Conservation (phyloP, 2,888 invertebrate species). For the Netelia melanura region DNA sequence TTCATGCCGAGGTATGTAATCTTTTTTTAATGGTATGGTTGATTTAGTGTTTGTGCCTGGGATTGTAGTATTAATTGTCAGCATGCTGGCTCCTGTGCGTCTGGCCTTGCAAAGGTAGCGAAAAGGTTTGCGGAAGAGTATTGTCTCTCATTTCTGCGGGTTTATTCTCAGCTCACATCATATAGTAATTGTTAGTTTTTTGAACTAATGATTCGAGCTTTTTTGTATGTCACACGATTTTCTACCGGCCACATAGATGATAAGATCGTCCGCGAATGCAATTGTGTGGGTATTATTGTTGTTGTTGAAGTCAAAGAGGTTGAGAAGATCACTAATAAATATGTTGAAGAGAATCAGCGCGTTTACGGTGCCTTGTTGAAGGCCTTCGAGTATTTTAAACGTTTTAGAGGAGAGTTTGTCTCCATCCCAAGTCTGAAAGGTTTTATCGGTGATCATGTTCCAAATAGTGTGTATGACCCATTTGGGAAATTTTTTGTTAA, state of each 20-base stretch:
- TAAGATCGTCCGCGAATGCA: neutral
- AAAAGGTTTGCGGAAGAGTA: neutral
- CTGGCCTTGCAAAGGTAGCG: neutral
- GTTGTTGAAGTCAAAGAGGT: neutral
- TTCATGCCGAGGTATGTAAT: conserved; percentile 28
- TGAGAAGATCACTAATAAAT: neutral
- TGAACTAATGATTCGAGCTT: conserved; percentile 6
- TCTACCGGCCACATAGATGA: conserved; percentile 2
- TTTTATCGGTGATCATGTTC: conserved; percentile 23
- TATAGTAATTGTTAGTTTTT: neutral
- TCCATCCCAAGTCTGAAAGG: conserved; percentile 14
- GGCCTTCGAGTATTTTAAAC: neutral
- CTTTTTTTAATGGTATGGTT: conserved; percentile 2
- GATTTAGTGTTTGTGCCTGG: neutral
- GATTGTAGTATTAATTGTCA: neutral
- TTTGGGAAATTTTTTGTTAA: neutral
- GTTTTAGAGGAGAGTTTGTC: neutral
- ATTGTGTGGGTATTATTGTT: neutral
- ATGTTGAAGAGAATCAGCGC: conserved; percentile 7
- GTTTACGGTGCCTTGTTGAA: neutral
- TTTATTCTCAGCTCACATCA: neutral
- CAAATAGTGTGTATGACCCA: conserved; percentile 1
- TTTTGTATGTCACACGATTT: neutral
- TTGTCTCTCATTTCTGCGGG: neutral
- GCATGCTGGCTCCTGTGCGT: neutral